Conservation (phyloP, 2,113 vertebrate species). For the Typhlomys cinereus region DNA sequence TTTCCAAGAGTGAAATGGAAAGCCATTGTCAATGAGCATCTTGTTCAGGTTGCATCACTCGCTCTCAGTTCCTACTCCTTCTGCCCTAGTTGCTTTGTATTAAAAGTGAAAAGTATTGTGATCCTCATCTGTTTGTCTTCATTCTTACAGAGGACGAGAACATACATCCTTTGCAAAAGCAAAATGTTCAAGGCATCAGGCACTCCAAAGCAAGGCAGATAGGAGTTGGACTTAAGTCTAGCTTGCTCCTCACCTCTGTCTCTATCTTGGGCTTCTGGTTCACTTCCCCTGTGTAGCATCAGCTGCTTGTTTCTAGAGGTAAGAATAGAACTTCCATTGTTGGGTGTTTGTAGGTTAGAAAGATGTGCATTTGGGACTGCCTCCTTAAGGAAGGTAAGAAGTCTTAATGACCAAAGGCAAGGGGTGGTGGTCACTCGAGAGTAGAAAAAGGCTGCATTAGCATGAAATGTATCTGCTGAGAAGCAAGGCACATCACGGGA, state of each 20-base stretch:
- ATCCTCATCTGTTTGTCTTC: background rate
- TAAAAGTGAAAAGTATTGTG: background rate
- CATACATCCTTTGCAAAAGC: background rate
- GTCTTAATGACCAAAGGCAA: background rate
- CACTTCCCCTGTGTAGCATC: too few species aligned
- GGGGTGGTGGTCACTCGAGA: background rate
- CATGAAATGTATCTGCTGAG: background rate
- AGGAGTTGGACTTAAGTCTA: background rate
- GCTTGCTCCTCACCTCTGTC: background rate
- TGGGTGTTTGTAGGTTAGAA: background rate
- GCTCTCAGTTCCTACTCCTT: background rate
- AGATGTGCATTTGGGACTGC: too few species aligned
- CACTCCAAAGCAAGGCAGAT: too few species aligned
- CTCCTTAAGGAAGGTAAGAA: background rate
- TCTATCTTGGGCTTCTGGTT: background rate
- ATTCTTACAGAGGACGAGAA: background rate
- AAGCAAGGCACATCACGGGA: background rate
- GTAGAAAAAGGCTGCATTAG: background rate
- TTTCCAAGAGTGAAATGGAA: background rate
- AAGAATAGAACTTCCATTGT: conserved; percentile 16
- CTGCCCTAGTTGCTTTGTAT: background rate
- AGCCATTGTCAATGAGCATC: background rate
- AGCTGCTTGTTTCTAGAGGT: background rate
- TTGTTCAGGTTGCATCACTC: background rate
- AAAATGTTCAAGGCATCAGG: background rate